Evolutionary conservation across 2,797 vertebrate genomes (phyloP), one percentile per base, ranked within the genome.

Genomic region (Etheostoma nigrum): DNA sequence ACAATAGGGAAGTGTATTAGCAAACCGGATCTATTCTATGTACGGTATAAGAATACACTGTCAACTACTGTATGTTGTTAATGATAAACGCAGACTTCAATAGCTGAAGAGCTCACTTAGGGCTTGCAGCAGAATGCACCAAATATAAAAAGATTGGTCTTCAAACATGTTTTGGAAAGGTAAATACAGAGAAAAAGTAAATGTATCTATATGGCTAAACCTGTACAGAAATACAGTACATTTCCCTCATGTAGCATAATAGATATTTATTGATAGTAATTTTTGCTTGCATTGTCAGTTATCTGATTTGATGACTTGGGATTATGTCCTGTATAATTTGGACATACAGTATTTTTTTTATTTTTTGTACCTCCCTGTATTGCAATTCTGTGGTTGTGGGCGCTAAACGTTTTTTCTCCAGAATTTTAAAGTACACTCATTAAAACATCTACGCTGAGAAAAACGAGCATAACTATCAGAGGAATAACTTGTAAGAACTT

Each of bases 401-500:
- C 27, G 66, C 33, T 53, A 36, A 49, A 44, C 13, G 3, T 5
- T 51, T 53, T 64, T 11, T 52, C 15, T 58, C 11, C 19, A 68
- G 12, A 30, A 58, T 47, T 19, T 47, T 11, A 30, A 76, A 66
- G 16, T 36, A 25, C 30, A 45, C 16, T 44, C 23, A 51, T 18
- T 63, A 19, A 62, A 73, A 40, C 40, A 42, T 52, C 25, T 4
- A 54, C 8, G 42, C 16, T 23, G 15, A 66, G 49, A 23, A 57
- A 76, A 5, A 25, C 60, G 55, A 67, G 13, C 19, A n/a, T 44
- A 51, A 40, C 78, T 49, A 61, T 54, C 52, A 66, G 21, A 19
- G 33, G 25, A 51, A 58, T 53, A 47, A 54, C 21, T 73, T 27
- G 40, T 15, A 69, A 58, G n/a, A 76, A 73, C n/a, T 59, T 66